Conservation (phyloP, 2,113 vertebrate species). For the Megaleporinus macrocephalus region DNA sequence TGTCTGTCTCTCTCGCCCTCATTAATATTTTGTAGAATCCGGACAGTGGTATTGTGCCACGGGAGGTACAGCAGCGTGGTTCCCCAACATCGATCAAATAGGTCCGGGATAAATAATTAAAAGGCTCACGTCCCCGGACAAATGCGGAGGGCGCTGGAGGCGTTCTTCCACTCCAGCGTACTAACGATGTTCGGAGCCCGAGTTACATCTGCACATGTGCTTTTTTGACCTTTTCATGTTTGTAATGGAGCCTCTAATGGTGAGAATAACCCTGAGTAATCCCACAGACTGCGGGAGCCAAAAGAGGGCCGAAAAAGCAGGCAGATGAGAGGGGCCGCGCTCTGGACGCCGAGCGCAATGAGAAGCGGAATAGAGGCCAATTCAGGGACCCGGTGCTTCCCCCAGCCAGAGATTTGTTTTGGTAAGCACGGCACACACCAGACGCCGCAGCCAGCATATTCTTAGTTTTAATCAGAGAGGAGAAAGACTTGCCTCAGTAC, state of each 20-base stretch:
- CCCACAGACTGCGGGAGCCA: constrained; percentile 21
- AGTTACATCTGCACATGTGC: constrained; percentile 39
- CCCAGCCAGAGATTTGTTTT: constrained; percentile 45
- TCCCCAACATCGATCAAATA: constrained; percentile 60
- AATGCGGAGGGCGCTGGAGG: constrained; percentile 31
- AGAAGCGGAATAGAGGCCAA: constrained; percentile 32
- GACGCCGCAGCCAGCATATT: constrained; percentile 39
- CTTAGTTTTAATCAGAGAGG: constrained; percentile 56
- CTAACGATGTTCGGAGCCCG: constrained; percentile 45
- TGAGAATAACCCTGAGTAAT: constrained; percentile 49
- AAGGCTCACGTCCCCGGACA: constrained; percentile 47
- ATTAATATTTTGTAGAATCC: constrained; percentile 59
- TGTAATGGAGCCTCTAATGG: constrained; percentile 43
- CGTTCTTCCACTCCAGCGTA: constrained; percentile 30
- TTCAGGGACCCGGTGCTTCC: constrained; percentile 19
- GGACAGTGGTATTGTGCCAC: constrained; percentile 54
- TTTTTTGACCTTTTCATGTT: constrained; percentile 42
- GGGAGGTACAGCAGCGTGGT: constrained; percentile 48
- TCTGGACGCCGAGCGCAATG: background rate
- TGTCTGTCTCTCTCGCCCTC: constrained; percentile 25
- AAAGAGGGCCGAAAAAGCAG: background rate
- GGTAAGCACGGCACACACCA: constrained; percentile 39
- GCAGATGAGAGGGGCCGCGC: constrained; percentile 13
- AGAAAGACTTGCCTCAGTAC: constrained; percentile 49
- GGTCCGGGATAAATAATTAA: constrained; percentile 61